These are phyloP conservation scores for Trissolcus japonicus DNA, from an alignment of 2,888 invertebrate genomes.

Conservation along the genomic window DNA sequence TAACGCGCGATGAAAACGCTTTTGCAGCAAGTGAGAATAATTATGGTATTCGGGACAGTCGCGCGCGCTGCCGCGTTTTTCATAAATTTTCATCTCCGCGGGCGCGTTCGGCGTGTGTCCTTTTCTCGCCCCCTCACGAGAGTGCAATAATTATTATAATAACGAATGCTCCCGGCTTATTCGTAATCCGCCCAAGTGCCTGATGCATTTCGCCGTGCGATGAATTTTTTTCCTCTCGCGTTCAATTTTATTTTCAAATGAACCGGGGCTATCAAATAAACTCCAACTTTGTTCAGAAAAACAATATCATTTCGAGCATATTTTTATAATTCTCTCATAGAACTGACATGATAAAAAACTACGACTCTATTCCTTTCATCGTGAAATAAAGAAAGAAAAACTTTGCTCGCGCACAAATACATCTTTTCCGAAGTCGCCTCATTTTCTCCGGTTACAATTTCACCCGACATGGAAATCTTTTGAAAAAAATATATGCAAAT, in stretches of 20 bases:
- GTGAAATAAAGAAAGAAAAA: too few species aligned
- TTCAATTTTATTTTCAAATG: conserved; percentile 37
- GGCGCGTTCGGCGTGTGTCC: conserved; percentile 8
- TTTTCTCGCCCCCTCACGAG: conserved; percentile 3
- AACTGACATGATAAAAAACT: too few species aligned
- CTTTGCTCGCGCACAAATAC: too few species aligned
- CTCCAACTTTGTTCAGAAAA: too few species aligned
- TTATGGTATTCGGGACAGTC: conserved; percentile 8
- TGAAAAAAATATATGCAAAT: conserved; percentile 13
- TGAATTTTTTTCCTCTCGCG: conserved; percentile 29
- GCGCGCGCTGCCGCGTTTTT: neutral
- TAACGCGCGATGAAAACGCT: neutral
- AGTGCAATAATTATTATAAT: conserved; percentile 37
- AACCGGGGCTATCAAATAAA: neutral
- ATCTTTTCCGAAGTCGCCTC: too few species aligned
- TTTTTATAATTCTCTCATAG: too few species aligned
- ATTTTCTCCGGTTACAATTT: too few species aligned
- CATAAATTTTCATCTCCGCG: conserved; percentile 35
- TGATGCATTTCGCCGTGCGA: conserved; percentile 11
- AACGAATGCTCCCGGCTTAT: conserved; percentile 32
- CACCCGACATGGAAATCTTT: neutral
- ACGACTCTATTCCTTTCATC: too few species aligned
- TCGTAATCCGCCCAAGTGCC: conserved; percentile 22
- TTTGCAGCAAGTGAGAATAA: conserved; percentile 20
- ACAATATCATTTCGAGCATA: too few species aligned